Conservation (phyloP, 1,140 invertebrate genomes). For the Drosophila micromelanica region DNA sequence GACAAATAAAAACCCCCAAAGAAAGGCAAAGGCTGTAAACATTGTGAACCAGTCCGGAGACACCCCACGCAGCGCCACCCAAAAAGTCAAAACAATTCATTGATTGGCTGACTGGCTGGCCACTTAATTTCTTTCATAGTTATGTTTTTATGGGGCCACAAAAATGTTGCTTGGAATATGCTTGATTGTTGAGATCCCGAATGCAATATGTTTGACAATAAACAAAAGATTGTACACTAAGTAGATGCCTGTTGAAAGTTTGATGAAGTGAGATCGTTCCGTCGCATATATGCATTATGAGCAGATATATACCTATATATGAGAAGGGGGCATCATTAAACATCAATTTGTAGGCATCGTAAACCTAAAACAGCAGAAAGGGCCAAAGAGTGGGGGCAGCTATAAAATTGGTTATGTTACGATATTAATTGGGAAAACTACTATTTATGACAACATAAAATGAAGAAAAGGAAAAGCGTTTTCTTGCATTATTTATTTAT, state of each 20-base stretch:
- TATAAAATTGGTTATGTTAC: constrained; percentile 45
- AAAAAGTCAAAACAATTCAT: constrained; percentile 44
- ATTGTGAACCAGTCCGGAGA: constrained; percentile 46
- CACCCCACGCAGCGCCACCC: constrained; percentile 72
- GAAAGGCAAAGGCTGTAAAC: constrained; percentile 56
- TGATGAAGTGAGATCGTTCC: constrained; percentile 73
- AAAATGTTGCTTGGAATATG: constrained; percentile 39
- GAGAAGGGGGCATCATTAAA: constrained; percentile 53
- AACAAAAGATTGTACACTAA: constrained; percentile 53
- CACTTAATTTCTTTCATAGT: constrained; percentile 70
- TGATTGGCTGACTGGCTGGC: constrained; percentile 49
- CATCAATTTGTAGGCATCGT: constrained; percentile 65
- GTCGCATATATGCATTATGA: constrained; percentile 39
- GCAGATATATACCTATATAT: constrained; percentile 14
- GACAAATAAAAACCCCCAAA: constrained; percentile 40
- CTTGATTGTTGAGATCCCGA: constrained; percentile 11
- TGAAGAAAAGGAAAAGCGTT: not conserved
- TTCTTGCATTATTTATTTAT: not conserved
- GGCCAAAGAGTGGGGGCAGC: constrained; percentile 9
- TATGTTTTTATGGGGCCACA: constrained; percentile 56
- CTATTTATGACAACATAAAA: constrained; percentile 31
- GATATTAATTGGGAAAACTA: constrained; percentile 39
- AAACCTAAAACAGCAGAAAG: constrained; percentile 36
- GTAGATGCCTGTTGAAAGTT: constrained; percentile 68
- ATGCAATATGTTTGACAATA: constrained; percentile 62